Conservation (phyloP, 1,140 invertebrate species). For the Musca domestica region DNA sequence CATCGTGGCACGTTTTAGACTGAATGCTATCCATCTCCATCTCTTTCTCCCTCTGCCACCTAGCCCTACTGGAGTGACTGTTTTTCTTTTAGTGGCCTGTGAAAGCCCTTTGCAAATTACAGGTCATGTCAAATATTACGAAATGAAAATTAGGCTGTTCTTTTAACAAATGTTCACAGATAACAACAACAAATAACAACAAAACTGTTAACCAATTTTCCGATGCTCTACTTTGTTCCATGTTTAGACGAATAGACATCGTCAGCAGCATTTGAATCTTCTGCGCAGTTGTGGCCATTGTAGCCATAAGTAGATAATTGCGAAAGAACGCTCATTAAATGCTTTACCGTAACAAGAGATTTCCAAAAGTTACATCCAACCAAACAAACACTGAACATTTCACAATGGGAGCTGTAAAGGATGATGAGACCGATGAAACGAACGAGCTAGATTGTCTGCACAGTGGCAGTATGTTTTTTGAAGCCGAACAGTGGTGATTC, state of each 20-base stretch:
- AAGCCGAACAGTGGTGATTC: neutral
- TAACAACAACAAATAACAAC: neutral
- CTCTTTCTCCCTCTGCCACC: no score
- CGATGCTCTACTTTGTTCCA: neutral
- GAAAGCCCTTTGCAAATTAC: conserved; percentile 16
- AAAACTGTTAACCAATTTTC: neutral
- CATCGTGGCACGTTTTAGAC: conserved; percentile 8
- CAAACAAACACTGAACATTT: neutral
- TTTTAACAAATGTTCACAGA: neutral
- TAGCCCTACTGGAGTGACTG: no score
- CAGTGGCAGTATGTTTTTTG: neutral
- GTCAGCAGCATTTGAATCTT: neutral
- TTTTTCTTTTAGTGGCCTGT: neutral
- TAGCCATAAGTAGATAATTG: conserved; percentile 17
- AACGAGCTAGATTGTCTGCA: neutral
- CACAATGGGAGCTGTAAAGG: neutral
- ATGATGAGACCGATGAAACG: neutral
- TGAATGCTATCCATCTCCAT: no score
- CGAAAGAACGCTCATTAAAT: conserved; percentile 17
- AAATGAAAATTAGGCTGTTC: conserved; percentile 8
- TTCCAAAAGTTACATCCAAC: conserved; percentile 13
- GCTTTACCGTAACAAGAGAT: conserved; percentile 2
- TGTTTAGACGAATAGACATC: neutral
- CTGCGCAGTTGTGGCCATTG: neutral
- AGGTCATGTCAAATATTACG: conserved; percentile 19